These are phyloP conservation scores for Lucifuga dentata DNA, from an alignment of 2,113 vertebrate species.

Conservation along the genomic window DNA sequence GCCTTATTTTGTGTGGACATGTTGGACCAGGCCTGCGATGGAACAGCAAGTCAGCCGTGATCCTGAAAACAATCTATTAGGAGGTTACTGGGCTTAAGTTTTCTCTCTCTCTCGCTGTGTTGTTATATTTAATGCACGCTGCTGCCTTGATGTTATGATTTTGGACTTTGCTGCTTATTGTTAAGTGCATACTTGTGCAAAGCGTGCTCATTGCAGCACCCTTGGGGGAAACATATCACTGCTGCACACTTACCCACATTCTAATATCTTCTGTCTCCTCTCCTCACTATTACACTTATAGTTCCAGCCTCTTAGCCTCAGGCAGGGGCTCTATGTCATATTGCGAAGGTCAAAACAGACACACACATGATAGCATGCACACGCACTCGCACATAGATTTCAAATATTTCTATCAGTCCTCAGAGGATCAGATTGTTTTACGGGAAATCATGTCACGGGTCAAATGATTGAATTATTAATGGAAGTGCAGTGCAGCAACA, in stretches of 20 bases:
- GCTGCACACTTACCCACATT: conserved; percentile 35
- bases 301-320: conserved; percentile 36
- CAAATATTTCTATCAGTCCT: conserved; percentile 72
- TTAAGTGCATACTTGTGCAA: conserved; percentile 43
- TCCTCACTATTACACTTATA: conserved; percentile 59
- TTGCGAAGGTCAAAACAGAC: conserved; percentile 74
- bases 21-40: conserved; percentile 16
- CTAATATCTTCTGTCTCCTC: conserved; percentile 46
- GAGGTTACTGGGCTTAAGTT: conserved; percentile 39
- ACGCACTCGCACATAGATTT: conserved; percentile 62
- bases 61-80: conserved; percentile 61
- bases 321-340: conserved; percentile 65
- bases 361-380: neutral
- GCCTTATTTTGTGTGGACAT: conserved; percentile 15
- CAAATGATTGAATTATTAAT: conserved; percentile 86
- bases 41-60: conserved; percentile 57
- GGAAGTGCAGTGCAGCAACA: conserved; percentile 77
- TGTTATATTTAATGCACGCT: conserved; percentile 48
- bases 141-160: conserved; percentile 44
- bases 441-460: conserved; percentile 83
- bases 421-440: conserved; percentile 80
- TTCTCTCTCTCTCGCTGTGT: conserved; percentile 36
- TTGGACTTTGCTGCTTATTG: conserved; percentile 42
- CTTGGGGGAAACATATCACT: conserved; percentile 48
- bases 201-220: conserved; percentile 49